phyloP scores from a whole-genome alignment of 2,888 invertebrate species.

The Hypena proboscidalis region DNA sequence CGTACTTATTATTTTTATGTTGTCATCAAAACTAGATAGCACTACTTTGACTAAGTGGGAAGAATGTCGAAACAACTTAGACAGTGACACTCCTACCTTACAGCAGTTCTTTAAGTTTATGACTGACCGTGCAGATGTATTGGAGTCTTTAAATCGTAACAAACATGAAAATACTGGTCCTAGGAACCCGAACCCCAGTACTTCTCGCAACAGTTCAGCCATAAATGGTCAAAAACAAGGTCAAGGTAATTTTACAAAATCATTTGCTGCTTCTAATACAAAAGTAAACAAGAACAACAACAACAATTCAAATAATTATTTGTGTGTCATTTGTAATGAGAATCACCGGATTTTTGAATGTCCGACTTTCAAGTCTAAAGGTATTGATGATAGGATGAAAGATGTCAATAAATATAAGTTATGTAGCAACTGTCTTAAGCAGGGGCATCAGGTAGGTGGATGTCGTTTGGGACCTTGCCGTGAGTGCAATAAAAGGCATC shows the following conservation, averaged over 20 bases:
- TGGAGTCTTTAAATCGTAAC: conserved; percentile 32
- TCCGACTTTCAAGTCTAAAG: conserved; percentile 28
- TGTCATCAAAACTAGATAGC: conserved; percentile 31
- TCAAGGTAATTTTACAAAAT: too few species aligned
- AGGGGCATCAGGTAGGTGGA: too few species aligned
- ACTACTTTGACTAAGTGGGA: conserved; percentile 38
- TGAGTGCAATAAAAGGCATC: conserved; percentile 29
- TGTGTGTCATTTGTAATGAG: conserved; percentile 31
- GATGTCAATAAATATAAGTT: conserved; percentile 25
- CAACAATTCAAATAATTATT: not conserved
- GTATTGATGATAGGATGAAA: conserved; percentile 11
- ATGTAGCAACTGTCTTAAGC: conserved; percentile 33
- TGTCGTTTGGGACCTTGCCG: too few species aligned
- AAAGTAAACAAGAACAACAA: too few species aligned
- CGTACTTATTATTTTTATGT: too few species aligned
- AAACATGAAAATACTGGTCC: conserved; percentile 5
- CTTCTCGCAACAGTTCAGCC: too few species aligned
- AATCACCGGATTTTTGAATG: conserved; percentile 40
- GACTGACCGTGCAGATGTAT: conserved; percentile 34
- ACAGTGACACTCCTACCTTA: conserved; percentile 28
- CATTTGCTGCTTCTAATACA: too few species aligned
- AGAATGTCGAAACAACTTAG: conserved; percentile 24
- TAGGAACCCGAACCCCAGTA: too few species aligned
- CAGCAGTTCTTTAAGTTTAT: conserved; percentile 35
- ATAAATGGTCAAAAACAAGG: too few species aligned